Base-by-base conservation (phyloP, 2,888 invertebrate genomes). In the Phania funesta region DNA sequence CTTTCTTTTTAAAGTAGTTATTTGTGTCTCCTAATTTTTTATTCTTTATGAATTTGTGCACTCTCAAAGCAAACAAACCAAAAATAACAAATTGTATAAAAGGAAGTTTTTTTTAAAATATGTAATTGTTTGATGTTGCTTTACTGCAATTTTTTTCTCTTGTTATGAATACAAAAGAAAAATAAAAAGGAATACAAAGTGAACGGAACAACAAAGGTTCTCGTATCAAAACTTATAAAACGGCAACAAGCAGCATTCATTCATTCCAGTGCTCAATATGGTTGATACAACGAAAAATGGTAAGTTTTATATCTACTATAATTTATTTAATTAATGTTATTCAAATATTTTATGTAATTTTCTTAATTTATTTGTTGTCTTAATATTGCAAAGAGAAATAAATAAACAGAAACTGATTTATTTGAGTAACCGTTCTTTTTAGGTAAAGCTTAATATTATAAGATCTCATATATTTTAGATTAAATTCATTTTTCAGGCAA, bases 261-360 rank as follows among this genome's bases (percentile, higher is more conserved):
- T 56, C 11, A 26, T 41, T 58, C 48, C 26, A 46, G 26, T 70
- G 41, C 24, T 44, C 48, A 78, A 58, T 64, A 82, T 82, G 81
- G 81, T 74, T 44, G 81, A 82, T 74, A 50, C 67, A 26, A 58
- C 77, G 73, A 82, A 82, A 82, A 74, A 58, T 70, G 77, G 81
- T 82, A 82, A 82, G 81, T 75, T 38, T 44, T 22, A 56, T 0
- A 44, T 11, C 46, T 29, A n/a, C n/a, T n/a, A n/a, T 16, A 22
- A 44, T 56, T 44, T 26, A 13, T 8, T 44, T 26, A 7, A 6
- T 16, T 38, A 3, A 29, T 24, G 38, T 41, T 29, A 24, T 1
- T 20, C 29, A n/a, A 16, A 56, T n/a, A n/a, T n/a, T n/a, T n/a
- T n/a, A n/a, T n/a, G 7, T 3, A 38, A 38, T 58, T 38, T 22